Evolutionary conservation across 2,797 vertebrate species (phyloP), one percentile per base, ranked within the genome.

Genomic region (Odontamblyopus rebecca): DNA sequence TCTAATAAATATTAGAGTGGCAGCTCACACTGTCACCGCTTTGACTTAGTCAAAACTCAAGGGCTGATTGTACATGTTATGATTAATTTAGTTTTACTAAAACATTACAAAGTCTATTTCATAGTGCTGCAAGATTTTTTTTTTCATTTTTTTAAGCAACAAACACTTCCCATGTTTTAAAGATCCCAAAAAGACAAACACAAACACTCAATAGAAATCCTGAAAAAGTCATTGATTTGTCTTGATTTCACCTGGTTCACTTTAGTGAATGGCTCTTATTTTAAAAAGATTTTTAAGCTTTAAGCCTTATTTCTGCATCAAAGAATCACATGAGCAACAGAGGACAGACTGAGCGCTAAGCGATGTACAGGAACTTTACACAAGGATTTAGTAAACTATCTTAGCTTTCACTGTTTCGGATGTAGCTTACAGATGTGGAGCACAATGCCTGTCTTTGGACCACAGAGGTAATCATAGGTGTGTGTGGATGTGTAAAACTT

Each of bases 401-500:
- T 56, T 80, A 85, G 76, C 81, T 86, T 83, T 83, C 77, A 85
- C 84, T 72, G 80, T 86, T 89, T 86, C 81, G 82, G 82, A 88
- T 86, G 86, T 82, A 90, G 89, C 88, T 89, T 89, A 88, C 88
- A 87, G 77, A 90, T 82, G 84, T 79, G 85, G 87, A 86, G 87
- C 88, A 87, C 83, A 90, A 89, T 91, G 90, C 87, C 89, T 87
- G 88, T 92, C 90, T 91, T 92, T 91, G 91, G 91, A 92, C 91
- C 85, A 82, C 90, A 80, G 91, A 93, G 91, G 91, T 93, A 93
- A 89, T 93, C 88, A 87, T 90, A 89, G 90, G 89, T 82, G 78
- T 86, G 85, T 85, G 78, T 74, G 57, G 76, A 68, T 83, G 85
- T 89, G 85, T 90, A 90, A 89, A 92, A 91, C 86, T 88, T 91